phyloP scores from a whole-genome alignment of 2,113 vertebrate genomes.

The Laterallus jamaicensis region DNA sequence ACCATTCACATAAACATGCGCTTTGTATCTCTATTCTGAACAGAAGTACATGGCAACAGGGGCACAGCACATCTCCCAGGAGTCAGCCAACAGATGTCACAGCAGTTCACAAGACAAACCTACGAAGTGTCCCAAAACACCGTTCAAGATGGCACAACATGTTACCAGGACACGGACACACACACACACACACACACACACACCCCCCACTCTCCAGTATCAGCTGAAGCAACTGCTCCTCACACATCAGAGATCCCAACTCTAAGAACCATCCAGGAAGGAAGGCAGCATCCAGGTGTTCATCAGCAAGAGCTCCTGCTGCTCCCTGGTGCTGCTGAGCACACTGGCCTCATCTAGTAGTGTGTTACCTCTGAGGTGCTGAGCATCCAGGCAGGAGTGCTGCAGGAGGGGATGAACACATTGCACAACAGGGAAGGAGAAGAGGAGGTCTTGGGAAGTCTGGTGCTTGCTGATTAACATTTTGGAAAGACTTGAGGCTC shows the following conservation, averaged over 20 bases:
- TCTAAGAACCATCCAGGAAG: not conserved
- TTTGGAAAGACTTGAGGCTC: not conserved
- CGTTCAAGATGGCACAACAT: rapidly evolving
- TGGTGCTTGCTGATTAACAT: not conserved
- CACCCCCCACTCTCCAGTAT: not conserved
- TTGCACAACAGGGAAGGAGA: not conserved
- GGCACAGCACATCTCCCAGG: not conserved
- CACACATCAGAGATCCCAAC: not conserved
- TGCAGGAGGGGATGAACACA: not conserved
- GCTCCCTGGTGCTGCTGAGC: not conserved
- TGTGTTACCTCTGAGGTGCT: not conserved
- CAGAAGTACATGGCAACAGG: not conserved
- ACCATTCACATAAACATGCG: not conserved
- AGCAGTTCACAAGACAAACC: not conserved
- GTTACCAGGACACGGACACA: not conserved
- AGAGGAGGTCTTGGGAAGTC: not conserved
- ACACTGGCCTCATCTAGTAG: not conserved
- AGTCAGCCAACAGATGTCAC: not conserved
- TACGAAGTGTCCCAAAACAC: not conserved
- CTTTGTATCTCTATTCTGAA: not conserved
- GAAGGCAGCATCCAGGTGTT: not conserved
- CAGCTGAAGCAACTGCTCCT: not conserved
- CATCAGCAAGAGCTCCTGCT: not conserved
- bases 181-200: too few species aligned
- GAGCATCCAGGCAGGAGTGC: not conserved